Conservation (phyloP, 2,113 vertebrate genomes). For the Acanthochromis polyacanthus region DNA sequence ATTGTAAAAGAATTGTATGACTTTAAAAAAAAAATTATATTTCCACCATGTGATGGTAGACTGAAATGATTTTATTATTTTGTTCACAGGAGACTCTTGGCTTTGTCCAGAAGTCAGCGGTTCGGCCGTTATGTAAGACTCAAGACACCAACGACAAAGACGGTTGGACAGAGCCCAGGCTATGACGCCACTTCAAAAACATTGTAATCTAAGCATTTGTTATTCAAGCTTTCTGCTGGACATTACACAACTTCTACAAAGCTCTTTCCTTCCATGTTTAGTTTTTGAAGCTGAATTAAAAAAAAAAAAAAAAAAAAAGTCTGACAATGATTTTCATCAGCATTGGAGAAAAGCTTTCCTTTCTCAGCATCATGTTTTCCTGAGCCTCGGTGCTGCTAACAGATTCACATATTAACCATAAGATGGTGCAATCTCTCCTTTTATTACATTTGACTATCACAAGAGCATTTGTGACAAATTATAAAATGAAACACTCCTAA, state of each 20-base stretch:
- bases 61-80: not conserved
- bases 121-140: not conserved
- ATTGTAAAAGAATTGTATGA: not conserved
- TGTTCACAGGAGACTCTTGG: constrained; percentile 41
- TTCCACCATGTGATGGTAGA: not conserved
- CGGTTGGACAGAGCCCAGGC: constrained; percentile 23
- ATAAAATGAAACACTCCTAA: constrained; percentile 82
- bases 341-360: not conserved
- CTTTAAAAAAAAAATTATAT: not conserved
- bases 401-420: constrained; percentile 69
- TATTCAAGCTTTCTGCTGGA: not conserved
- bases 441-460: constrained; percentile 85
- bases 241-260: not conserved
- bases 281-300: constrained; percentile 31
- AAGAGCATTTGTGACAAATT: constrained; percentile 84
- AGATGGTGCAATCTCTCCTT: constrained; percentile 81
- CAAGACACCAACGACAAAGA: constrained; percentile 21
- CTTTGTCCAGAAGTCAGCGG: constrained; percentile 49
- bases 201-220: not conserved
- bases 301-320: not conserved
- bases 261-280: constrained; percentile 22
- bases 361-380: not conserved
- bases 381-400: constrained; percentile 15
- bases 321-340: not conserved
- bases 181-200: constrained; percentile 8